Conservation (phyloP, 2,113 vertebrate genomes). For the Vireo altiloquus region DNA sequence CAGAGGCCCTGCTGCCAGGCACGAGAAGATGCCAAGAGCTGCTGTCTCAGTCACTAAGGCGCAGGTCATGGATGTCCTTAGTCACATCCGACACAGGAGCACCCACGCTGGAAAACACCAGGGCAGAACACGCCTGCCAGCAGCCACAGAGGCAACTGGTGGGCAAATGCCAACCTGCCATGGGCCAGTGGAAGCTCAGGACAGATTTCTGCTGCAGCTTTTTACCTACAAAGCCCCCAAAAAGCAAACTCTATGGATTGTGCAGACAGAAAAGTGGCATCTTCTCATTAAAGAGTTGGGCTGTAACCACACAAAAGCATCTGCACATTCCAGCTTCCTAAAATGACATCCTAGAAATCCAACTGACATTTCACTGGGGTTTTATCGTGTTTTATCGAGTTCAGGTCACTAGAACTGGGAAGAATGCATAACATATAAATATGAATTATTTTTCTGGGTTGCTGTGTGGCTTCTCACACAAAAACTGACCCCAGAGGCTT, state of each 20-base stretch:
- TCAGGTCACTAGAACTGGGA: not conserved
- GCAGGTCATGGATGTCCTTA: rapidly evolving
- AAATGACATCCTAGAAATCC: not conserved
- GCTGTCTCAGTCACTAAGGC: not conserved
- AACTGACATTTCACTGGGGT: not conserved
- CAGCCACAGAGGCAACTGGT: not conserved
- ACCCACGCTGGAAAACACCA: not conserved
- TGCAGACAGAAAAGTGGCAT: not conserved
- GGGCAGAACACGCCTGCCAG: not conserved
- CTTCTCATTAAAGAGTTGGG: not conserved
- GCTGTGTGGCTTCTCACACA: not conserved
- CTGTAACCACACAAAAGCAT: not conserved
- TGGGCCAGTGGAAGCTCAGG: not conserved
- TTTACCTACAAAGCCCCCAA: not conserved
- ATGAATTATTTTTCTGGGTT: not conserved
- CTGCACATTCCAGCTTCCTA: not conserved
- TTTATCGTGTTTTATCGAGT: not conserved
- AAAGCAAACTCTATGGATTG: rapidly evolving
- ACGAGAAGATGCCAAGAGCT: rapidly evolving
- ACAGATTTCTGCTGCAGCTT: not conserved
- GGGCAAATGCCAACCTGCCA: not conserved
- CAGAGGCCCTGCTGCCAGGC: not conserved
- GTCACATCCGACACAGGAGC: not conserved
- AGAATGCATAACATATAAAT: not conserved
- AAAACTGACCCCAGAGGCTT: not conserved